Evolutionary conservation across 2,888 invertebrate genomes (phyloP).

Genomic region (Desoria tigrina): DNA sequence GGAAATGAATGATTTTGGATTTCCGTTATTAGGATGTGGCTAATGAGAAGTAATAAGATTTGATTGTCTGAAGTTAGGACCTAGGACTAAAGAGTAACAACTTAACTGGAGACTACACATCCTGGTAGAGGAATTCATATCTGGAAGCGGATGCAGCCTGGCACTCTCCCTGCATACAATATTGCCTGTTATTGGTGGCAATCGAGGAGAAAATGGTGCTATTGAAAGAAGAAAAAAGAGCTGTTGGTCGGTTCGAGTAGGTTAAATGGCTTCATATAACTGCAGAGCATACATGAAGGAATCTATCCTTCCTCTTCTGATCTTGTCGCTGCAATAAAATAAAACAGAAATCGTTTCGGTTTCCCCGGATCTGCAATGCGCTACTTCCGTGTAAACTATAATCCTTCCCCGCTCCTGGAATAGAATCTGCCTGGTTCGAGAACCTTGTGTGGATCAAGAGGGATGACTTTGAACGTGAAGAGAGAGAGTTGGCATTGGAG

Average conservation of each 20-base stretch:
- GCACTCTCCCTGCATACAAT: not conserved
- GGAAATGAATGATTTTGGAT: no score
- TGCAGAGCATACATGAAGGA: not conserved
- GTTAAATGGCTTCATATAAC: conserved; percentile 11
- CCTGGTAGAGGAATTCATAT: no score
- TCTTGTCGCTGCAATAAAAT: conserved; percentile 13
- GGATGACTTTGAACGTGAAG: not conserved
- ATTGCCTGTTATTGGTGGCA: conserved; percentile 17
- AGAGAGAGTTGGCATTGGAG: not conserved
- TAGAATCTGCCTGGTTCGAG: not conserved
- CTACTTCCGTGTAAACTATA: not conserved
- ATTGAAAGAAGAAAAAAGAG: conserved; percentile 15
- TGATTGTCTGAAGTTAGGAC: no score
- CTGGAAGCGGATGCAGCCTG: no score
- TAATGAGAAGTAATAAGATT: no score
- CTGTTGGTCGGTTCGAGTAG: not conserved
- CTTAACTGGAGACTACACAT: no score
- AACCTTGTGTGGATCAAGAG: not conserved
- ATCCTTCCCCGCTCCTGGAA: conserved; percentile 1
- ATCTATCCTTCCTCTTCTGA: not conserved
- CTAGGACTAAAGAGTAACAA: no score
- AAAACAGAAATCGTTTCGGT: conserved; percentile 3
- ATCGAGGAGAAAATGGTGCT: conserved; percentile 6
- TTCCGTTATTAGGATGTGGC: no score
- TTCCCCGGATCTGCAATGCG: conserved; percentile 17